Conservation (phyloP, 2,797 vertebrate species). For the Carapus acus region DNA sequence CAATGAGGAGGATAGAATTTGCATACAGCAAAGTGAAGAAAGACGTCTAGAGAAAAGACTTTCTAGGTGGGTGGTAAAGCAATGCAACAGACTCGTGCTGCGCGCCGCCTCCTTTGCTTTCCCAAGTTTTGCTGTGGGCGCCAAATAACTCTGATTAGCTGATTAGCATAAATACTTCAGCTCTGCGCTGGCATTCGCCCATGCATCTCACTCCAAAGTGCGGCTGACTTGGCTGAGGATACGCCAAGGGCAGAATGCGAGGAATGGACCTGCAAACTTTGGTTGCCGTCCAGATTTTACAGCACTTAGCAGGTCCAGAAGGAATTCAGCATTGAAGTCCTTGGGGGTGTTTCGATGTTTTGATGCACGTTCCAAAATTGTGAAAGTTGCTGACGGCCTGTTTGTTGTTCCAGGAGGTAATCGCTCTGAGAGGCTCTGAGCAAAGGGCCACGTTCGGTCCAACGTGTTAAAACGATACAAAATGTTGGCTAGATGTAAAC, state of each 20-base stretch:
- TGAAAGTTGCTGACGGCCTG: conserved; percentile 40
- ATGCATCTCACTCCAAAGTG: conserved; percentile 63
- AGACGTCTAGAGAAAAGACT: too few relatives aligned
- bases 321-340: conserved; percentile 3
- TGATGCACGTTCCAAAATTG: conserved; percentile 28
- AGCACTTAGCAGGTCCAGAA: conserved; percentile 35
- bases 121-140: conserved; percentile 24
- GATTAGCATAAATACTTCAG: conserved; percentile 58
- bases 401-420: conserved; percentile 55
- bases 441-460: conserved; percentile 27
- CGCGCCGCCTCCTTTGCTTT: conserved; percentile 33
- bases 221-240: conserved; percentile 64
- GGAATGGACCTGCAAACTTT: conserved; percentile 50
- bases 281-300: conserved; percentile 41
- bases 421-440: conserved; percentile 37
- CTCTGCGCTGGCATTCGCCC: conserved; percentile 41
- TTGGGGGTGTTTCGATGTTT: conserved; percentile 17
- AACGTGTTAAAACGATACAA: conserved; percentile 49
- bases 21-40: too few relatives aligned
- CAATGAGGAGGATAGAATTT: not conserved
- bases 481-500: conserved; percentile 46
- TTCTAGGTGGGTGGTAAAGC: conserved; percentile 10
- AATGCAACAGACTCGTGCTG: conserved; percentile 21
- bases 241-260: conserved; percentile 37
- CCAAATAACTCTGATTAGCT: conserved; percentile 42